phyloP scores from a whole-genome alignment of 2,797 vertebrate genomes.

The Xenops minutus region DNA sequence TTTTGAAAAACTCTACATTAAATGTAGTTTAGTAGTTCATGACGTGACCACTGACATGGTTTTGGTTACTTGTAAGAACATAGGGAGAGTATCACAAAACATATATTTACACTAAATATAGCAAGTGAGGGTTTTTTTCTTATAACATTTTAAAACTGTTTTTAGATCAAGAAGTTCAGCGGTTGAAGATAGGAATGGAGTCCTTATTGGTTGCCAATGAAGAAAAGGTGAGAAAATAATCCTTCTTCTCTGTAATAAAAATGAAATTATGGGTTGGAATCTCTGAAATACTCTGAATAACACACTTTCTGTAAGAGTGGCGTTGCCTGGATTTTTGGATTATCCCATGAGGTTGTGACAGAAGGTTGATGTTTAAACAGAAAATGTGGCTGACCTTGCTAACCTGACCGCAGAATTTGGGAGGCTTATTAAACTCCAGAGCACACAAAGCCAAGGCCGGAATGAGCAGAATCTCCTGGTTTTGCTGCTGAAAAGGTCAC shows the following conservation, averaged over 20 bases:
- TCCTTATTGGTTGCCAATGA: conserved; percentile 86
- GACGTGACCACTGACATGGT: not conserved
- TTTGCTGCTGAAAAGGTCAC: not conserved
- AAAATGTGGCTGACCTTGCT: not conserved
- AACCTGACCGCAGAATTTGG: not conserved
- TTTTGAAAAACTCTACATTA: not conserved
- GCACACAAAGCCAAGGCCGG: not conserved
- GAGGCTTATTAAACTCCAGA: not conserved
- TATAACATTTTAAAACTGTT: conserved; percentile 1
- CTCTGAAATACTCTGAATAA: not conserved
- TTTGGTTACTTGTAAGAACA: not conserved
- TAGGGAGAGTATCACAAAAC: not conserved
- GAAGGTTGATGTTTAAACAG: not conserved
- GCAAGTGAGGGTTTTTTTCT: not conserved
- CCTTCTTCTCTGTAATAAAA: not conserved
- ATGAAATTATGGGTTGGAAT: not conserved
- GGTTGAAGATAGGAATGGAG: conserved; percentile 89
- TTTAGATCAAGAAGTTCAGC: conserved; percentile 91
- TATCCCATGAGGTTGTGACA: not conserved
- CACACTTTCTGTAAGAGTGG: fast-evolving
- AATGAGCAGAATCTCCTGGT: not conserved
- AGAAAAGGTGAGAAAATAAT: conserved; percentile 85
- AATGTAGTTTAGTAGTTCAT: not conserved
- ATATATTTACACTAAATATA: not conserved
- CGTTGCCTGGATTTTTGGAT: not conserved